phyloP scores from a whole-genome alignment of 2,888 invertebrate species.

The Eupithecia centaureata region DNA sequence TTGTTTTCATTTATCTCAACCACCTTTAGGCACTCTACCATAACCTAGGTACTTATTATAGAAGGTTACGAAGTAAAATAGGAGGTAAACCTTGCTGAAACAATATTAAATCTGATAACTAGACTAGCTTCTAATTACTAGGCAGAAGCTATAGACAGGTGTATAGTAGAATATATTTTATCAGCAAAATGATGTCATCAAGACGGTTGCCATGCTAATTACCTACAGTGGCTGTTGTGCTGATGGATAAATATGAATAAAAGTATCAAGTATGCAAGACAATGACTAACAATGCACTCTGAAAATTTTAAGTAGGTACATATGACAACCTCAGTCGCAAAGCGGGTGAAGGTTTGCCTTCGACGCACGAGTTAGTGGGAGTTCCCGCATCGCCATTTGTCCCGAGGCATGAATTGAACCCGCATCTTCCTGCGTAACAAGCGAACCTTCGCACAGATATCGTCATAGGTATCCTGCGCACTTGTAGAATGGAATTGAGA shows the following conservation, averaged over 20 bases:
- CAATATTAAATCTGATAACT: not conserved
- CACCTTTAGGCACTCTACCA: not conserved
- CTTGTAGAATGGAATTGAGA: too few relatives aligned
- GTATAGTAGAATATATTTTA: not conserved
- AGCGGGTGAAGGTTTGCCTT: too few relatives aligned
- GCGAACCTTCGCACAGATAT: too few relatives aligned
- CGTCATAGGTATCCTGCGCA: too few relatives aligned
- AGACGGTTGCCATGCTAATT: not conserved
- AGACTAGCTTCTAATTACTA: not conserved
- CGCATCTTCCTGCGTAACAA: too few relatives aligned
- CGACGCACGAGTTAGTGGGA: too few relatives aligned
- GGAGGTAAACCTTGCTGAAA: conserved; percentile 14
- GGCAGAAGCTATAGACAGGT: not conserved
- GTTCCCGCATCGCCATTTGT: too few relatives aligned
- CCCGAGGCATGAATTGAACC: too few relatives aligned
- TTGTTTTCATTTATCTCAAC: conserved; percentile 57
- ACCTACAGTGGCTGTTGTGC: not conserved
- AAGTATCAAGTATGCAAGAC: not conserved
- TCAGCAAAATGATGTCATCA: not conserved
- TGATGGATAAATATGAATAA: not conserved
- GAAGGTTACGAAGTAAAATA: not conserved
- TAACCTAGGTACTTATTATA: not conserved
- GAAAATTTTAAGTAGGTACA: too few relatives aligned
- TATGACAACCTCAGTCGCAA: too few relatives aligned
- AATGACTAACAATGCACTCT: not conserved